Base-by-base conservation (phyloP, 2,113 vertebrate genomes). In the Caranx ignobilis region DNA sequence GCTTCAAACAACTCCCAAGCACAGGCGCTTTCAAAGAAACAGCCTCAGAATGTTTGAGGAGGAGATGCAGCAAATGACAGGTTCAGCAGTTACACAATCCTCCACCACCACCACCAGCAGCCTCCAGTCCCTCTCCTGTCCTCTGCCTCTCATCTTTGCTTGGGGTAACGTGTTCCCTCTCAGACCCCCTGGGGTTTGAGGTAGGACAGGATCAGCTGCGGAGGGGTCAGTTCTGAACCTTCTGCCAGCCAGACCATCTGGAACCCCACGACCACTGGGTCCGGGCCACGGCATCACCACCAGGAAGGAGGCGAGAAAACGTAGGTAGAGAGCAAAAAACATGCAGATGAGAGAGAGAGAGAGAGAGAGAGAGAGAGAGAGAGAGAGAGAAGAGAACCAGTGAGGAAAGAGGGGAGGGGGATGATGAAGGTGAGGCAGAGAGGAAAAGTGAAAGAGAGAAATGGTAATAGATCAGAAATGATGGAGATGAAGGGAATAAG, bases 201-300 rank as follows among this genome's bases (percentile, higher is more conserved):
- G 88, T 85, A 78, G 85, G 87, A 86, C 80, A 76, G 50, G 77
- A 82, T 91, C 84, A 85, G 86, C 88, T 88, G 79, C 73, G 26
- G 45, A 72, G 60, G 86, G 88, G 74, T 89, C 81, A 82, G 66
- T 68, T 87, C 68, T 39, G 66, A 85, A 78, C 82, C 81, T 57
- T 77, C 67, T 84, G 84, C 85, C 75, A 76, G 82, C 60, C 48
- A 37, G 86, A 89, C 88, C 91, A 93, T 92, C 88, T 92, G 87
- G 87, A 91, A 78, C 61, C 67, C 68, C n/a, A 1, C 26, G 56
- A 83, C 77, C 71, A 75, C 61, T 37, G 37, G 83, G 68, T 75
- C 63, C 18, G 47, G 70, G 66, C 71, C 39, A 0, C 7, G 15
- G 62, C 84, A 81, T 54, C 60, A n/a, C 64, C 72, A 60, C 71